These are phyloP conservation scores for Hydrozoanthus tunicans DNA, from an alignment of 64 coral and sea anemone species.

Conservation along the genomic window DNA sequence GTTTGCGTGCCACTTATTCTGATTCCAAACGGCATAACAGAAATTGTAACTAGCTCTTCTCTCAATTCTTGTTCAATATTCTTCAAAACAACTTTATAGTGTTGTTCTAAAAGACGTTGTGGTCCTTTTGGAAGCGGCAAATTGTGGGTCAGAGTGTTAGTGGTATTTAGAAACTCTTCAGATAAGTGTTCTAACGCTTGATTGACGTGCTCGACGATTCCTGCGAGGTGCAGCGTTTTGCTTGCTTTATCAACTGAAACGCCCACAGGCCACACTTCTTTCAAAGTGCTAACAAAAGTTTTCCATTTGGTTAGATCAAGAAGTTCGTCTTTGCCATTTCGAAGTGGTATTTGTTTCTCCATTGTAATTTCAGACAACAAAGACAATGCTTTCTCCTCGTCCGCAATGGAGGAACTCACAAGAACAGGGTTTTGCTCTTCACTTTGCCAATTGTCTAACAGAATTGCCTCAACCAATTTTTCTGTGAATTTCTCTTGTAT, in stretches of 20 bases:
- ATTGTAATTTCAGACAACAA: neutral
- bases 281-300: neutral
- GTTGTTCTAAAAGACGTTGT: neutral
- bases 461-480: neutral
- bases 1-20: neutral
- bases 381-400: neutral
- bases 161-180: neutral
- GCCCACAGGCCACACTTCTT: neutral
- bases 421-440: conserved; percentile 4
- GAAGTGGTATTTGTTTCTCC: neutral
- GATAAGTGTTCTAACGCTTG: neutral
- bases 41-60: neutral
- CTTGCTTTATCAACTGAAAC: conserved; percentile 2
- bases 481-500: neutral
- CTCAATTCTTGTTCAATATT: neutral
- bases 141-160: conserved; percentile 6
- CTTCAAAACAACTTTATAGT: neutral
- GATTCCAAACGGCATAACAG: neutral
- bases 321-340: neutral
- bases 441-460: neutral
- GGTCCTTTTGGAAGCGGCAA: neutral
- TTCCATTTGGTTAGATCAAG: neutral
- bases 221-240: neutral
- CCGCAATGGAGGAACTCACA: conserved; percentile 4
- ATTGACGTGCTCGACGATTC: neutral